Percentiles rank a stretch among this genome's conserved stretches.
Conservation (phyloP, 2,113 vertebrate species). For the Trichomycterus rosablanca region DNA sequence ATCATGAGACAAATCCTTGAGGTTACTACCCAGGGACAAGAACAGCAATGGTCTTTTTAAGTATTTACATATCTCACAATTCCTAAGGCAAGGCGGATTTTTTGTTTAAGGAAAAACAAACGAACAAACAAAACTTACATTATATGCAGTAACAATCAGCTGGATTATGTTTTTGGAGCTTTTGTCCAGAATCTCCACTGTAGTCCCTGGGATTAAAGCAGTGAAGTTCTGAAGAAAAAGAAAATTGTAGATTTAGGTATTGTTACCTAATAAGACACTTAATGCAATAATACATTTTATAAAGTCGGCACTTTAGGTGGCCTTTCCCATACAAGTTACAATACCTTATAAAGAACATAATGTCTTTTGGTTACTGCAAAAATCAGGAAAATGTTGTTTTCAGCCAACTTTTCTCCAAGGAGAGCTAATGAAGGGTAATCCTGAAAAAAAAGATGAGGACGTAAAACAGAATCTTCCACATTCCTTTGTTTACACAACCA, state of each 20-base stretch:
- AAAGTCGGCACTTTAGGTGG: too few relatives aligned
- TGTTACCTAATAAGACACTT: conserved; percentile 88
- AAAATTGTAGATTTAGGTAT: neutral
- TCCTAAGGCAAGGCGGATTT: too few relatives aligned
- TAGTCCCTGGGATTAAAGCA: conserved; percentile 88
- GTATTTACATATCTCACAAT: too few relatives aligned
- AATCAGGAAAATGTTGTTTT: conserved; percentile 96
- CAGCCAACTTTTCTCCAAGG: conserved; percentile 91
- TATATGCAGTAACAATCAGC: conserved; percentile 89
- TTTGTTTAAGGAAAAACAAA: too few relatives aligned
- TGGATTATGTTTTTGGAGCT: conserved; percentile 97
- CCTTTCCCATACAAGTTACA: neutral
- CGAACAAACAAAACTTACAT: conserved; percentile 86
- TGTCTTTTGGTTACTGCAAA: conserved; percentile 90
- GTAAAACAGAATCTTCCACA: conserved; percentile 34
- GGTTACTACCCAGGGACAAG: too few relatives aligned
- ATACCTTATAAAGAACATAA: conserved; percentile 92
- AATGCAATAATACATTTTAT: conserved; percentile 55
- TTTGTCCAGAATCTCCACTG: conserved; percentile 90
- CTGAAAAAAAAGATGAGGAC: conserved; percentile 56
- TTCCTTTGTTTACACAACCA: conserved; percentile 35
- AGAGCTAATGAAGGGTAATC: conserved; percentile 94
- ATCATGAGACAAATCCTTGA: too few relatives aligned
- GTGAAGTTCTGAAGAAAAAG: conserved; percentile 79
- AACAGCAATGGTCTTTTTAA: too few relatives aligned